phyloP scores from a whole-genome alignment of 2,113 vertebrate species.

The Piaya cayana region DNA sequence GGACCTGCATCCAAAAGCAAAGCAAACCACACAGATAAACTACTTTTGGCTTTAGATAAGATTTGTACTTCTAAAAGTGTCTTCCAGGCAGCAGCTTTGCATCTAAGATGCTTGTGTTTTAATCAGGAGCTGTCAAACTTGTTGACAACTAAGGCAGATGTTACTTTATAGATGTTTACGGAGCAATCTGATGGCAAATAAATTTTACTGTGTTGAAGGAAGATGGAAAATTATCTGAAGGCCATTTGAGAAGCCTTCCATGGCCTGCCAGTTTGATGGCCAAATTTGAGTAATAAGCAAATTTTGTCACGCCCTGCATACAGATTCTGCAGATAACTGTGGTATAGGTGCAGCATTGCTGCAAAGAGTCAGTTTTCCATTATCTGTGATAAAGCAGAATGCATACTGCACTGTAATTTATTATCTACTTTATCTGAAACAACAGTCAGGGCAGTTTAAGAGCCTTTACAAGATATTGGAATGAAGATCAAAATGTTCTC shows the following conservation, averaged over 20 bases:
- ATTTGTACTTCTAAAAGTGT: background rate
- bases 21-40: background rate
- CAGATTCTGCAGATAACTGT: background rate
- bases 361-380: background rate
- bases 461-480: background rate
- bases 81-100: background rate
- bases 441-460: background rate
- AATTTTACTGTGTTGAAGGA: background rate
- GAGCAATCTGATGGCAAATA: background rate
- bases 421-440: background rate
- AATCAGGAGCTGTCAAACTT: slow-evolving; percentile 2
- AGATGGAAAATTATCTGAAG: background rate
- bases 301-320: background rate
- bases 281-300: slow-evolving; percentile 7
- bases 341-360: background rate
- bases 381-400: background rate
- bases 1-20: background rate
- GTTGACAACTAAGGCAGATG: background rate
- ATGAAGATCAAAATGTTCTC: background rate
- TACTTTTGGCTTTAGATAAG: background rate
- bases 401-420: background rate
- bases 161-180: background rate
- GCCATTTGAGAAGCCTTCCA: background rate
- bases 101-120: background rate
- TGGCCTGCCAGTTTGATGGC: background rate